These are phyloP conservation scores for Lomographa bimaculata DNA, from an alignment of 2,888 invertebrate species.

Conservation along the genomic window DNA sequence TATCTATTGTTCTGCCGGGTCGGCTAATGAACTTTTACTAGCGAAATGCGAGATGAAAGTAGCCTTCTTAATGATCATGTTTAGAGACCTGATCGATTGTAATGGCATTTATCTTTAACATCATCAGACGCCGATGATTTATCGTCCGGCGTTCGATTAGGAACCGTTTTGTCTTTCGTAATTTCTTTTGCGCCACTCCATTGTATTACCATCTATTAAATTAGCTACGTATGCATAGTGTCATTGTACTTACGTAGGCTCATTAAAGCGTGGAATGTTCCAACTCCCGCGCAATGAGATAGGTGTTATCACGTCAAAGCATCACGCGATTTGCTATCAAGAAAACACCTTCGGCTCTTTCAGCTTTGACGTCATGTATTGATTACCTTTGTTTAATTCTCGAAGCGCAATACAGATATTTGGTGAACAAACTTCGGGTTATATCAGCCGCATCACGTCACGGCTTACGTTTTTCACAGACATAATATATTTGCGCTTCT, in stretches of 20 bases:
- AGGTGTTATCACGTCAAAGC: too few species aligned
- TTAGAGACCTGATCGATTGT: slow-evolving; percentile 54
- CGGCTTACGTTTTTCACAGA: slow-evolving; percentile 29
- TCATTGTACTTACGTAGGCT: too few species aligned
- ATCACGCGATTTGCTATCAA: too few species aligned
- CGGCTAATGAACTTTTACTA: slow-evolving; percentile 69
- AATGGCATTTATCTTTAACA: slow-evolving; percentile 50
- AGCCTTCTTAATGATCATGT: slow-evolving; percentile 51
- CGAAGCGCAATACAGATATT: too few species aligned
- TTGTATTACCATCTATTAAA: not conserved
- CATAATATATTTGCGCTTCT: slow-evolving; percentile 64
- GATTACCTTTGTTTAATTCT: too few species aligned
- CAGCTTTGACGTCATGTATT: too few species aligned
- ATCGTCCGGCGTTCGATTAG: slow-evolving; percentile 30
- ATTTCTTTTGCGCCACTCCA: slow-evolving; percentile 12
- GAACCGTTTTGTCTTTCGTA: slow-evolving; percentile 22
- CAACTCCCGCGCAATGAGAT: too few species aligned
- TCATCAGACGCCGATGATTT: slow-evolving; percentile 38
- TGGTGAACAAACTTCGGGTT: too few species aligned
- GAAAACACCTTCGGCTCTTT: too few species aligned
- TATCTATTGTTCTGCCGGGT: slow-evolving; percentile 59
- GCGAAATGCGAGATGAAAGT: slow-evolving; percentile 59
- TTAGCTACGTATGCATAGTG: too few species aligned
- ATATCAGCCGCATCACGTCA: too few species aligned
- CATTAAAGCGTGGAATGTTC: too few species aligned